Base-by-base conservation (phyloP, 2,797 vertebrate species). In the Gallinago stenura region DNA sequence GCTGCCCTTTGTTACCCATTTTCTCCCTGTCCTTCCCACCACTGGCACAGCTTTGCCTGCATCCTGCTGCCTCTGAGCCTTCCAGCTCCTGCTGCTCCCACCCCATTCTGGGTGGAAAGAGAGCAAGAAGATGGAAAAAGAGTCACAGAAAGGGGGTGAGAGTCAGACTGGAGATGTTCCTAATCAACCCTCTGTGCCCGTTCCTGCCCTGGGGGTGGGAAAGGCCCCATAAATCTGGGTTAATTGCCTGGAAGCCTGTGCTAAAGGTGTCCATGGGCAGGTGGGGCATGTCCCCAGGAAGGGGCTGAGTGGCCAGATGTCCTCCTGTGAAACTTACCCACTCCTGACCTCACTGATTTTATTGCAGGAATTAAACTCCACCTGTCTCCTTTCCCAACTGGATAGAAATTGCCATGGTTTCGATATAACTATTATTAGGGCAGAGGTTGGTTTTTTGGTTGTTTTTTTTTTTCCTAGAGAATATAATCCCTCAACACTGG, bases 141-240 rank as follows among this genome's bases (percentile, higher is more conserved):
- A 77, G 43, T 43, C 45, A 54, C 26, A 18, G 43, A 56, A 61
- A 21, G 11, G 0, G 39, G 5, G 5, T 10, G 28, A 48, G 65
- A 35, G 56, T 57, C 48, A 51, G 45, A 14, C 28, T 30, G 19
- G 25, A 53, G 19, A 25, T 12, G 31, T 35, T 69, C 62, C 50
- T 41, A 0, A 53, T 35, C 13, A 41, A 3, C 22, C 1, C 15
- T 26, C 57, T 39, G 25, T 45, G 50, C 73, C 73, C 3, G 0
- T 83, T 93, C 37, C 80, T 90, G 91, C 94, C 94, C 9, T 3
- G 31, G 51, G 80, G 94, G 22, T 54, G 58, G 58, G 94, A 66
- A 93, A 73, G 0, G 26, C 45, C 93, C 57, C 20, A 6, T 15
- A 57, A 68, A 35, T 21, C 17, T 4, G 3, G 37, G 83, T 33